Conservation (phyloP, 30 jellyfish, hydroid and myxozoan genomes). For the Catostylus mosaicus region DNA sequence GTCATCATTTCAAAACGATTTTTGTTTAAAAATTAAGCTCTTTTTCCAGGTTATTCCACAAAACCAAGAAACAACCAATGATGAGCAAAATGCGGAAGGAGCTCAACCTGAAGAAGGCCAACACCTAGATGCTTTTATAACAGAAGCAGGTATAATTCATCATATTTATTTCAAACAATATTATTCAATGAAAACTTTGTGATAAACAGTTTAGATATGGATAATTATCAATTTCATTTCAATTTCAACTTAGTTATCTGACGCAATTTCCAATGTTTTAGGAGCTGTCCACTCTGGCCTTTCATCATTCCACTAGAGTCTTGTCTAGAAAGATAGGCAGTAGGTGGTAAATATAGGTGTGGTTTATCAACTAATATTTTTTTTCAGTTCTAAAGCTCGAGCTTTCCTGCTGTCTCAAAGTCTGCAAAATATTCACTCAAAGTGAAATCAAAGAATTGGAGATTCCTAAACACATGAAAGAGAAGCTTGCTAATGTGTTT, state of each 20-base stretch:
- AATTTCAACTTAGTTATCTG: no score
- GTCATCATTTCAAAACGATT: no score
- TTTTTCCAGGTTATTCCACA: not conserved
- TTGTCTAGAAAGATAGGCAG: no score
- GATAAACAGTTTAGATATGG: not conserved
- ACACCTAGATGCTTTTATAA: slow-evolving; percentile 40
- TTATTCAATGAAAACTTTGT: not conserved
- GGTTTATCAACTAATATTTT: no score
- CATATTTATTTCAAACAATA: not conserved
- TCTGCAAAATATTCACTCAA: slow-evolving; percentile 16
- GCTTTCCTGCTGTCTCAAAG: slow-evolving; percentile 48
- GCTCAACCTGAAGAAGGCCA: not conserved
- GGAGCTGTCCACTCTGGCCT: no score
- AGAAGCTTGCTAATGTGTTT: not conserved
- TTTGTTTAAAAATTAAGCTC: no score
- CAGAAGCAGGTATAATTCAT: slow-evolving; percentile 7
- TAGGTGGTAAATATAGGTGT: no score
- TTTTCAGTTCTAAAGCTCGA: slow-evolving; percentile 50
- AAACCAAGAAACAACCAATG: not conserved
- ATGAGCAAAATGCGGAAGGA: not conserved
- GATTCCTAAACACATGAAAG: slow-evolving; percentile 30
- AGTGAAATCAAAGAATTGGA: not conserved
- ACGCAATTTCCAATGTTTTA: no score
- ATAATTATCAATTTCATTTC: no score
- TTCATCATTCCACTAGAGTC: no score